Evolutionary conservation across 2,888 invertebrate genomes (phyloP).

Genomic region (Agrochola litura): DNA sequence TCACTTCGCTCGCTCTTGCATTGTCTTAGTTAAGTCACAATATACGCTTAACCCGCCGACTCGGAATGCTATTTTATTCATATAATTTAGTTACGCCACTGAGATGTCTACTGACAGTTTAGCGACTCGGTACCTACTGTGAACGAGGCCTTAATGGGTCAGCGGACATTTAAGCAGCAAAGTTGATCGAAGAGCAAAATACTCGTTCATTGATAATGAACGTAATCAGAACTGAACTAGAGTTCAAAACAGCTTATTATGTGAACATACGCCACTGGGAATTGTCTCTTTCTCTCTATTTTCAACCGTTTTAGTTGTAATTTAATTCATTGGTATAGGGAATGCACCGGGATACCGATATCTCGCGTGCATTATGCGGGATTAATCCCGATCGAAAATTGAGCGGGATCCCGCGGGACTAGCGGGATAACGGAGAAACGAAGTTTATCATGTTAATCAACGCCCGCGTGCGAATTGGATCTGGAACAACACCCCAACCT

Average conservation of each 20-base stretch:
- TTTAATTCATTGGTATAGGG: no score
- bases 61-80: neutral
- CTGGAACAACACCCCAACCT: no score
- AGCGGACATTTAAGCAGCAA: neutral
- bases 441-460: no score
- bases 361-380: no score
- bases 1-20: neutral
- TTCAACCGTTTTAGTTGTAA: neutral
- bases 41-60: neutral
- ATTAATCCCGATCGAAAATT: no score
- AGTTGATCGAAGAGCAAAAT: no score
- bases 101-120: neutral
- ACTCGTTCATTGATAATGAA: neutral
- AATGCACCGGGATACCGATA: no score
- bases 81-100: neutral
- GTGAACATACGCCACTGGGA: neutral
- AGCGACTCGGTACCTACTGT: neutral
- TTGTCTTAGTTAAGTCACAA: neutral
- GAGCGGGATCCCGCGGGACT: no score
- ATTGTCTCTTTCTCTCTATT: neutral
- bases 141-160: neutral
- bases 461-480: no score
- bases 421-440: no score
- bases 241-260: neutral
- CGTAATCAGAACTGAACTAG: neutral